Conservation (phyloP, 2,888 invertebrate genomes). For the Lutraria lutraria region DNA sequence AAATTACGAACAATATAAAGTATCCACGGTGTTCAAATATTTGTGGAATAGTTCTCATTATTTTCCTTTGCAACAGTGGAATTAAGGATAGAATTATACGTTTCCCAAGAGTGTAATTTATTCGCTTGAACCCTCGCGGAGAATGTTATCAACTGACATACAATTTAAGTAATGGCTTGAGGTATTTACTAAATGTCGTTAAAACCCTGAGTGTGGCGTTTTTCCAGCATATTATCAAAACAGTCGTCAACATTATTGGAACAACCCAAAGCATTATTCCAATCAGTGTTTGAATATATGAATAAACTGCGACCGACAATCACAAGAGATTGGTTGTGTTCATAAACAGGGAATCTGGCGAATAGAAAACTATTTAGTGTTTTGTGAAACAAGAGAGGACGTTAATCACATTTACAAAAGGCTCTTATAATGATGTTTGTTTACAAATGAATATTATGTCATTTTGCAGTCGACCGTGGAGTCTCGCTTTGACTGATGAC, state of each 20-base stretch:
- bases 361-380: neutral
- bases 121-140: neutral
- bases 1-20: neutral
- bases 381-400: neutral
- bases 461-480: constrained; percentile 74
- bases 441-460: constrained; percentile 66
- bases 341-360: neutral
- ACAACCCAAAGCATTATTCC: neutral
- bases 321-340: neutral
- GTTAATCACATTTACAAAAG: neutral
- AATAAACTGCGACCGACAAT: neutral
- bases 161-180: neutral
- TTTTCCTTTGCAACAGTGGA: neutral
- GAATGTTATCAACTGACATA: neutral
- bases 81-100: neutral
- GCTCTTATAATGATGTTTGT: neutral
- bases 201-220: neutral
- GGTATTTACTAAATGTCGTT: neutral
- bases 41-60: neutral
- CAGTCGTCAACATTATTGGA: neutral
- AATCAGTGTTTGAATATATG: neutral
- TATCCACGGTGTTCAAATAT: constrained; percentile 4
- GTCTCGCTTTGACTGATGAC: constrained; percentile 59
- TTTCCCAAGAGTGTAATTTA: neutral
- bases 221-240: neutral